Evolutionary conservation across 2,888 invertebrate genomes (phyloP), one percentile per base, ranked within the genome.

Genomic region (Aphodius granarius): DNA sequence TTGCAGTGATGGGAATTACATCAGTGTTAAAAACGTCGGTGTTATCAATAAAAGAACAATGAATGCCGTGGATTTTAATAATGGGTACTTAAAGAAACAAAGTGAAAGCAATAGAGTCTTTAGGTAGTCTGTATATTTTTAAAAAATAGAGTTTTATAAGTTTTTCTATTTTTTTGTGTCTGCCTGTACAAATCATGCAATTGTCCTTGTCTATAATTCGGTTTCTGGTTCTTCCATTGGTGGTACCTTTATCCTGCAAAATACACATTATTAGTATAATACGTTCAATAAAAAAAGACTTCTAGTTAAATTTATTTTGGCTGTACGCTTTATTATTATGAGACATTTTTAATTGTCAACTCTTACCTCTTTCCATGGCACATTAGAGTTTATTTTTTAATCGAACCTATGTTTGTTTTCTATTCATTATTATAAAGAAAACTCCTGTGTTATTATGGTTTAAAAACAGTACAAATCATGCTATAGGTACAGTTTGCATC

Each of bases 21-120:
- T 96, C 77, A 90, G 91, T 85, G 90, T 95, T 75, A 88, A 88
- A 79, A 89, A 90, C 80, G 80, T 96, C 75, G 89, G 91, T 82
- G 86, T 96, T 76, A 88, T 91, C 80, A 92, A 92, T 9, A 93
- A 91, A 85, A 93, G 90, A 85, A 88, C 90, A 81, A 95, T 97
- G 91, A 90, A 89, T 72, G 94, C 96, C 2, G 83, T 87, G 81
- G 95, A 96, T 84, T 98, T 98, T 88, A 92, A 92, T 86, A 96
- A 96, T 89, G 97, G 97, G 6, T 97, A 92, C 86, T 87, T 97
- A 23, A 91, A 90, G 83, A 93, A 93, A 87, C 78, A 79, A 66
- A 22, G 86, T 81, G 80, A 86, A 78, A 79, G 81, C 63, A 81
- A 82, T 70, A 87, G 86, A 83, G 87, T 82, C 82, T 87, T 87